Conservation (phyloP, 2,888 invertebrate species). For the Gastrophysa polygoni region DNA sequence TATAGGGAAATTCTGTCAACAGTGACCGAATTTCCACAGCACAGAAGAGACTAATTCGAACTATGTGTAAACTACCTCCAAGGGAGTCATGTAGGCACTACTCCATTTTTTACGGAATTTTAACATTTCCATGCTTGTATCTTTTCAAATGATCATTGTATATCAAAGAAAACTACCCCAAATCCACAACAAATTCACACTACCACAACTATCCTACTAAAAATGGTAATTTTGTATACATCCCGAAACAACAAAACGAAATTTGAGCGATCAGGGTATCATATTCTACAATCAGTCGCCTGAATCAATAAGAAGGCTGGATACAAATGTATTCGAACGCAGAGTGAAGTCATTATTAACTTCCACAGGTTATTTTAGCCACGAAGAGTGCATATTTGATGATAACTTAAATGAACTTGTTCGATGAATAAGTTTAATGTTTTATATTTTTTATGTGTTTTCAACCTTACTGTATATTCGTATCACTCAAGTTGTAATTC, state of each 20-base stretch:
- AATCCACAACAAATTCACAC: neutral
- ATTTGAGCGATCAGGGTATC: too few species aligned
- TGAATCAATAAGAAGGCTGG: too few species aligned
- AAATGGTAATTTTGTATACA: neutral
- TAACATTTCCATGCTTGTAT: neutral
- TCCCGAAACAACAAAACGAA: neutral
- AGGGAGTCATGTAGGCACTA: neutral
- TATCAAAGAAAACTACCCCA: neutral
- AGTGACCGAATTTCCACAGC: neutral
- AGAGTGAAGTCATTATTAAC: too few species aligned
- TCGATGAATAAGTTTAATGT: too few species aligned
- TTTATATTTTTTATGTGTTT: too few species aligned
- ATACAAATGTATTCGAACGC: too few species aligned
- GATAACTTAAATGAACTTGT: too few species aligned
- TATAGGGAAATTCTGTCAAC: constrained; percentile 5
- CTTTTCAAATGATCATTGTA: neutral
- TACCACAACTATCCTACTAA: constrained; percentile 1
- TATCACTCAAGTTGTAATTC: too few species aligned
- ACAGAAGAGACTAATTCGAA: neutral
- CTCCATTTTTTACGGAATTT: neutral
- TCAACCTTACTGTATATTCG: too few species aligned
- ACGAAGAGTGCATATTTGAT: too few species aligned
- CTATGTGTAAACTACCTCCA: neutral
- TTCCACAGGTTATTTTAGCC: too few species aligned
- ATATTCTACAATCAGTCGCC: too few species aligned